These are phyloP conservation scores for Eudyptes chrysolophus DNA, from an alignment of 2,113 vertebrate genomes.

Conservation along the genomic window DNA sequence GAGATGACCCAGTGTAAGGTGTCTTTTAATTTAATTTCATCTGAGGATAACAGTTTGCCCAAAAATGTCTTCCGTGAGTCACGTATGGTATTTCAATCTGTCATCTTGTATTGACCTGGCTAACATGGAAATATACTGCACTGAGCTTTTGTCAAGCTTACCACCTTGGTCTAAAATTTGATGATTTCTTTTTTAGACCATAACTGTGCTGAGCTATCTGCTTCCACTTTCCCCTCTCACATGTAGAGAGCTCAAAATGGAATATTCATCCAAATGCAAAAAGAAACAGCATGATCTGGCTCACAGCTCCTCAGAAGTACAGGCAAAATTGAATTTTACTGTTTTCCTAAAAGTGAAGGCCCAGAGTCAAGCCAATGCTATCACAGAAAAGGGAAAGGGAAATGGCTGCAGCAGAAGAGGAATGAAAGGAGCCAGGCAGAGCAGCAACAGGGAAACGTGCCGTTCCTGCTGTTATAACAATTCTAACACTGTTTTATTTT, in stretches of 20 bases:
- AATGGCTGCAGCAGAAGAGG: background rate
- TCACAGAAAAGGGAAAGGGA: background rate
- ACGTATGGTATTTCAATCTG: conserved; percentile 58
- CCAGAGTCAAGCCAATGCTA: background rate
- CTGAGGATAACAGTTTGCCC: conserved; percentile 53
- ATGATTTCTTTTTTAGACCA: conserved; percentile 62
- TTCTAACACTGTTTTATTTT: background rate
- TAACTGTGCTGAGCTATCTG: conserved; percentile 60
- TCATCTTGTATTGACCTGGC: conserved; percentile 71
- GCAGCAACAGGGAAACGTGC: background rate
- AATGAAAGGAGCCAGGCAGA: background rate
- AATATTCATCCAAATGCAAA: conserved; percentile 63
- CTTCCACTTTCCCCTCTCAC: conserved; percentile 53
- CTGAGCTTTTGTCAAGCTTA: conserved; percentile 51
- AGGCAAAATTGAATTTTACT: conserved; percentile 51
- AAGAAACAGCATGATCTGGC: conserved; percentile 64
- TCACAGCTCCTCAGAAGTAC: conserved; percentile 38
- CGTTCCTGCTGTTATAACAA: background rate
- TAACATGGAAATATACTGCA: conserved; percentile 62
- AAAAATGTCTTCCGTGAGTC: conserved; percentile 65
- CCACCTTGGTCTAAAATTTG: conserved; percentile 69
- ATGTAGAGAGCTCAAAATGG: conserved; percentile 41
- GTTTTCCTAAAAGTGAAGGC: conserved; percentile 18
- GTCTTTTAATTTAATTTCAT: conserved; percentile 68
- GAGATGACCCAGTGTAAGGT: background rate